Conservation (phyloP, 2,797 vertebrate species). For the Ceyx erithaca region DNA sequence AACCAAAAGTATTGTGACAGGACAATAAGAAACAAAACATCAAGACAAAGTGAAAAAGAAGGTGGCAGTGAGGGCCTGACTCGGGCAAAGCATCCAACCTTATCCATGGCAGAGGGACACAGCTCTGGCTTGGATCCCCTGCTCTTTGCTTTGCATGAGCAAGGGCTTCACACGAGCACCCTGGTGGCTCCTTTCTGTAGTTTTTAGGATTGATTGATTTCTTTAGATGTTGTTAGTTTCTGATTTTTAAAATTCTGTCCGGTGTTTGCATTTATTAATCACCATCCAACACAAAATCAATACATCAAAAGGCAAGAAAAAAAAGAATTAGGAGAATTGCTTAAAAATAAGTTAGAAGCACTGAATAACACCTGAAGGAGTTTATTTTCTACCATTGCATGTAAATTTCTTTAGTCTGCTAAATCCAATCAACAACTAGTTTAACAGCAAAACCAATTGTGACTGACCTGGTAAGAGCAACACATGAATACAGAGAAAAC, state of each 20-base stretch:
- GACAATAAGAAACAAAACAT: not conserved
- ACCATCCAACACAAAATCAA: not conserved
- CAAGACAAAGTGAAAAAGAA: not conserved
- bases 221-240: not conserved
- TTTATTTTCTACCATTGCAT: not conserved
- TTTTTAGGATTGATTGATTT: not conserved
- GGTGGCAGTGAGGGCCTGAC: not conserved
- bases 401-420: not conserved
- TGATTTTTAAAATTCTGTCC: not conserved
- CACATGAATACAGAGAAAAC: not conserved
- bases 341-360: not conserved
- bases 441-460: conserved; percentile 21
- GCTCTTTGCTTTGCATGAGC: not conserved
- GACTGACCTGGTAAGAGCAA: not conserved
- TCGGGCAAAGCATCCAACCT: not conserved
- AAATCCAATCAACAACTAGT: not conserved
- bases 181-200: not conserved
- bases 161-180: not conserved
- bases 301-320: not conserved
- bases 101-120: not conserved
- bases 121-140: not conserved
- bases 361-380: not conserved
- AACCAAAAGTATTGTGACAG: not conserved
- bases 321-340: not conserved
- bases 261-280: not conserved